Conservation (phyloP, 2,797 vertebrate genomes). For the Argya squamiceps region DNA sequence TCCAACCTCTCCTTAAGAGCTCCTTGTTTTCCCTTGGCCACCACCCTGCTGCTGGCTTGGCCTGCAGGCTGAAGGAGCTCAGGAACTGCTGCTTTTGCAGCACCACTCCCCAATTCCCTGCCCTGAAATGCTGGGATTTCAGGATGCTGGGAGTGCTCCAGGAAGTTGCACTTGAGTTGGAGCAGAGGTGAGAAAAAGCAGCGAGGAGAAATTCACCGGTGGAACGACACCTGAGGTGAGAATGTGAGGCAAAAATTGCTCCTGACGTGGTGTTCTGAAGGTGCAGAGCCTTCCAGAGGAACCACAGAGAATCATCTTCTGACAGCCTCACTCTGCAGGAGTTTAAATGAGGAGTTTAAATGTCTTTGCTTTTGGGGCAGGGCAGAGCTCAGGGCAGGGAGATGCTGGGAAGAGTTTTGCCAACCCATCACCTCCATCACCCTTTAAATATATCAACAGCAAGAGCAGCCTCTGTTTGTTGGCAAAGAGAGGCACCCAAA, state of each 20-base stretch:
- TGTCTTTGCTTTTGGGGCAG: background rate
- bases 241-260: background rate
- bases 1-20: background rate
- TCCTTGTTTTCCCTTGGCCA: background rate
- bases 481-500: background rate
- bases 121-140: background rate
- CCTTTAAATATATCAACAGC: background rate
- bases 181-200: constrained; percentile 35
- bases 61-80: background rate
- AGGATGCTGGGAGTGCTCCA: background rate
- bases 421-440: background rate
- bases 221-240: constrained; percentile 23
- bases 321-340: background rate
- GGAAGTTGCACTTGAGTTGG: background rate
- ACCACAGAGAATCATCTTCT: background rate
- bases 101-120: background rate
- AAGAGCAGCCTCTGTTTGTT: background rate
- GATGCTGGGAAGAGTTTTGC: background rate
- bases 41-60: background rate
- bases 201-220: background rate
- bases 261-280: background rate
- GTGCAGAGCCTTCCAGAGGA: background rate
- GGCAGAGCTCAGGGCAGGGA: background rate
- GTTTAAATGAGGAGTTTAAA: background rate
- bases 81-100: background rate